Evolutionary conservation across 2,888 invertebrate species (phyloP), one percentile per base, ranked within the genome.

Genomic region (Drosophila maculinotata): DNA sequence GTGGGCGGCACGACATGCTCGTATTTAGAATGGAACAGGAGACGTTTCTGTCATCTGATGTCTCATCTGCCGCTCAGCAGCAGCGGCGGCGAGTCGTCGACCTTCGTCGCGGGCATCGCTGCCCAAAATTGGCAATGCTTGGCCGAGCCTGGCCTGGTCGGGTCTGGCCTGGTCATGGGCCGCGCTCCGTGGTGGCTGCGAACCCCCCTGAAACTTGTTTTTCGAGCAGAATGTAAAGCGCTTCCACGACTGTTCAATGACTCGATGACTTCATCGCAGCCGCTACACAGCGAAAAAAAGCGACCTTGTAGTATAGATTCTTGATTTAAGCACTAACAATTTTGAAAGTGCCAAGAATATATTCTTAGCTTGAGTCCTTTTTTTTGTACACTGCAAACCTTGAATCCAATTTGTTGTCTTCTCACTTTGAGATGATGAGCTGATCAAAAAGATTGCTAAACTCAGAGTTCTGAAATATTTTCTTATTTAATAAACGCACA

Each of bases 211-310:
- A 63, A 69, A 69, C 69, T 42, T 35, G 69, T 69, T 69, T 66
- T 45, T 48, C 30, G 4, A 36, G 35, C 23, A 15, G 12, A 39
- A 42, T 67, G 66, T 64, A 65, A 59, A 59, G 36, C 65, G 39
- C 35, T 58, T 58, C 44, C 49, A 51, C 49, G 45, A 52, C 30
- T 58, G 45, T 58, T 65, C 58, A 65, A 59, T 53, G 41, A 48
- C 42, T 48, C 28, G 41, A 66, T 67, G 66, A 67, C 52, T 59
- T 66, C 66, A 68, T 60, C 60, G 48, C 52, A 33, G 26, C 36
- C 42, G 33, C 36, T 8, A n/a, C 17, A 20, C 20, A 4, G 20
- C 2, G 20, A 20, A 20, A 20, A 20, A 20, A 20, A 20, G 4
- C 4, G 4, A 20, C 20, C 20, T 20, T 3, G 20, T 20, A 3